Evolutionary conservation across 2,888 invertebrate genomes (phyloP).

Genomic region (Hemaris fuciformis): DNA sequence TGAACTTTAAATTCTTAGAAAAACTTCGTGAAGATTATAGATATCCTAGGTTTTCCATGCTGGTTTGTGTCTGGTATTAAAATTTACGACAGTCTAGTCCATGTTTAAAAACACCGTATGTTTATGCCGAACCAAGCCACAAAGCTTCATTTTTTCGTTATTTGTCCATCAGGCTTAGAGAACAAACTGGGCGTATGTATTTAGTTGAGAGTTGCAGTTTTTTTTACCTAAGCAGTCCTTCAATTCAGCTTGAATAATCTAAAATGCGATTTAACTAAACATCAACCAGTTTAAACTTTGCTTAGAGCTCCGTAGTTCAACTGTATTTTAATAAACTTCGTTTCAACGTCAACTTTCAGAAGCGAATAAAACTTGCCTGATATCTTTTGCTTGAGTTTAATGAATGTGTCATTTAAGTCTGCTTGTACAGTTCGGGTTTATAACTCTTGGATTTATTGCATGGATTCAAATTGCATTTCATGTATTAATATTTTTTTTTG

Average conservation of each 20-base stretch:
- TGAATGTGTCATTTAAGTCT: neutral
- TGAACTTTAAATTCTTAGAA: too few species aligned
- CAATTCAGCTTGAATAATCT: neutral
- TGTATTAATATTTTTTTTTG: neutral
- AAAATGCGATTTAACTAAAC: neutral
- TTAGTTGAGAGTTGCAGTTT: neutral
- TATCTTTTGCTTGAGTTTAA: constrained; percentile 4
- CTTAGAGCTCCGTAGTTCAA: neutral
- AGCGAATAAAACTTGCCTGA: constrained; percentile 1
- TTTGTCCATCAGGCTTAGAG: too few species aligned
- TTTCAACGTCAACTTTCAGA: neutral
- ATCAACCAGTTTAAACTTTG: neutral
- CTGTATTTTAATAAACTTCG: neutral
- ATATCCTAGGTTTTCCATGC: too few species aligned
- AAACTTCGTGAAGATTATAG: too few species aligned
- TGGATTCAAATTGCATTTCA: neutral
- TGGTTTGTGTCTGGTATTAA: too few species aligned
- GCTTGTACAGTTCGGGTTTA: neutral
- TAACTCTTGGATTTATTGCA: neutral
- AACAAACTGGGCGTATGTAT: too few species aligned
- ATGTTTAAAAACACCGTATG: too few species aligned
- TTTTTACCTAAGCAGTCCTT: neutral
- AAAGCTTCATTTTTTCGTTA: too few species aligned
- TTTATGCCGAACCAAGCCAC: too few species aligned
- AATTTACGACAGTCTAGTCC: too few species aligned